phyloP scores from a whole-genome alignment of 2,888 invertebrate genomes.

The Drosophila infuscata region DNA sequence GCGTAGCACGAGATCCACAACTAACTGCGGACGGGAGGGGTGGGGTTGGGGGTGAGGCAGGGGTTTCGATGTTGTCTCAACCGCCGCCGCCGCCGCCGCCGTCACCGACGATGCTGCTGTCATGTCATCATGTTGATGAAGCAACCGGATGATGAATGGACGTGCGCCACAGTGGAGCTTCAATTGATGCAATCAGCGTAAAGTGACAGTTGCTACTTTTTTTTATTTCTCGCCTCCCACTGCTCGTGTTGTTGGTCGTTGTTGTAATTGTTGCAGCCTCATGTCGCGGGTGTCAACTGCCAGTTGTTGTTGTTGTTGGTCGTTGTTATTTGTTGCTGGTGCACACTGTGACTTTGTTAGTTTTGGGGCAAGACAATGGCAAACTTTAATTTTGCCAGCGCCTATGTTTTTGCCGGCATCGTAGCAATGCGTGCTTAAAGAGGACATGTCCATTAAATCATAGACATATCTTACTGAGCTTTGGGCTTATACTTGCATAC shows the following conservation, averaged over 20 bases:
- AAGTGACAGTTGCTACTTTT: conserved; percentile 71
- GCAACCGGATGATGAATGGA: conserved; percentile 81
- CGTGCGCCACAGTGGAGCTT: conserved; percentile 81
- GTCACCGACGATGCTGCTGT: conserved; percentile 47
- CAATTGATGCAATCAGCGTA: conserved; percentile 81
- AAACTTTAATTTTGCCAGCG: conserved; percentile 1
- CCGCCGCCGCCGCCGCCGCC: conserved; percentile 33
- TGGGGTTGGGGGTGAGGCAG: neutral
- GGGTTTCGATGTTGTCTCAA: conserved; percentile 54
- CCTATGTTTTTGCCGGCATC: neutral
- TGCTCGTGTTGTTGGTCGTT: conserved; percentile 15
- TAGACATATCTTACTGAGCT: neutral
- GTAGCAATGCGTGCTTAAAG: neutral
- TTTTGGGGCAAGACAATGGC: conserved; percentile 11
- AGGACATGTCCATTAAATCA: neutral
- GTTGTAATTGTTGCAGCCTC: conserved; percentile 48
- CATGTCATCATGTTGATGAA: conserved; percentile 81
- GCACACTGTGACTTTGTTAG: conserved; percentile 22
- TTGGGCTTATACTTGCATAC: neutral
- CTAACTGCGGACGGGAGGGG: conserved; percentile 37
- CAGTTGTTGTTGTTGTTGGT: conserved; percentile 38
- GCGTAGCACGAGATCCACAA: conserved; percentile 62
- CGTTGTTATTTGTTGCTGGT: conserved; percentile 25
- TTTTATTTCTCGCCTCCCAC: conserved; percentile 9
- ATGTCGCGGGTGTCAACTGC: conserved; percentile 57